Conservation (phyloP, 1,140 invertebrate genomes). For the Nasonia giraulti region DNA sequence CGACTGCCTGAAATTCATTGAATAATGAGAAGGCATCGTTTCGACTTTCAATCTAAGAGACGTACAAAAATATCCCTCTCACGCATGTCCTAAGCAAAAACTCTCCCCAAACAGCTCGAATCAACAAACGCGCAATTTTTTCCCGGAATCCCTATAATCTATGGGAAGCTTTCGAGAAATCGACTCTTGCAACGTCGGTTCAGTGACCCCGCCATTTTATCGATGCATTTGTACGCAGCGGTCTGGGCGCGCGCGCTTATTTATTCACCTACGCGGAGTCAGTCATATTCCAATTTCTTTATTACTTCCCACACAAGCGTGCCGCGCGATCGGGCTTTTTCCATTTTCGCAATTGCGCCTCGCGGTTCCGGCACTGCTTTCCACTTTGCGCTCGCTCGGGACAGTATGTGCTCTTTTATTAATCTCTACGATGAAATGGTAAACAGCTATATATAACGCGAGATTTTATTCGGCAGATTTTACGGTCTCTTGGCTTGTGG, state of each 20-base stretch:
- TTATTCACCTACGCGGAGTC: not conserved
- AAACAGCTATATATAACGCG: too few species aligned
- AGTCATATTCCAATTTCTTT: constrained; percentile 10
- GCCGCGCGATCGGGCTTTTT: not conserved
- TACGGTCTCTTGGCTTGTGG: too few species aligned
- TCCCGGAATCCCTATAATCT: not conserved
- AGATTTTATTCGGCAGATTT: too few species aligned
- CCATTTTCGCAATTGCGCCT: not conserved
- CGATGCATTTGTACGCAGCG: not conserved
- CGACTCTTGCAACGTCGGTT: not conserved
- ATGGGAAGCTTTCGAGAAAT: not conserved
- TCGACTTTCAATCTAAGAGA: too few species aligned
- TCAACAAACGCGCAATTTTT: not conserved
- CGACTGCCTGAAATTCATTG: too few species aligned
- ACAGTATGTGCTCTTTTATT: too few species aligned
- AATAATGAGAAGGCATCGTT: too few species aligned
- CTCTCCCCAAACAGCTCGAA: too few species aligned
- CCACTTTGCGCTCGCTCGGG: not conserved
- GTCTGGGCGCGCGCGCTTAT: not conserved
- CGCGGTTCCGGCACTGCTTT: not conserved
- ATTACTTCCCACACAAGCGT: not conserved
- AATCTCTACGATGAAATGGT: too few species aligned
- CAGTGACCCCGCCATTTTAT: not conserved
- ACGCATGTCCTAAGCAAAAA: too few species aligned
- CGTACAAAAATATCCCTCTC: too few species aligned